These are phyloP conservation scores for Armadillidium nasatum DNA, from an alignment of 1,140 invertebrate species.

Conservation along the genomic window DNA sequence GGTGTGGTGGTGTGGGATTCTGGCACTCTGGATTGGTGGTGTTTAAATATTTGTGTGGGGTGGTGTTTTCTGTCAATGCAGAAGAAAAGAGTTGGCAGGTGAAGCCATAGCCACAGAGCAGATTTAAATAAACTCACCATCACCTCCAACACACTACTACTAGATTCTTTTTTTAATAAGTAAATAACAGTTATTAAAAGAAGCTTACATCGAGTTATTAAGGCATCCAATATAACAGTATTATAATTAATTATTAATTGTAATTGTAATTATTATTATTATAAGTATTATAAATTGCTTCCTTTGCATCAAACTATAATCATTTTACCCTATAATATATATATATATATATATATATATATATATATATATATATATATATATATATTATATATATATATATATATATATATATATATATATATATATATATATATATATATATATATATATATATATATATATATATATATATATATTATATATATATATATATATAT, in stretches of 20 bases:
- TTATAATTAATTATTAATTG: too few relatives aligned
- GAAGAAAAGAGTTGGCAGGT: conserved; percentile 40
- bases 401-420: conserved; percentile 12
- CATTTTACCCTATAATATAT: too few relatives aligned
- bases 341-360: too few relatives aligned
- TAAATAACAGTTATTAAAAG: conserved; percentile 26
- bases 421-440: conserved; percentile 16
- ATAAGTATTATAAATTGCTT: too few relatives aligned
- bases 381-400: conserved; percentile 13
- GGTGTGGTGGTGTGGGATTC: too few relatives aligned
- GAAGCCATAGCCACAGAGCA: conserved; percentile 41
- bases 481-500: conserved; percentile 23
- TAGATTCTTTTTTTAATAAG: conserved; percentile 38
- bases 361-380: neutral
- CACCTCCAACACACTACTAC: conserved; percentile 37
- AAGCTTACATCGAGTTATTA: neutral
- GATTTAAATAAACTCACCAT: conserved; percentile 39
- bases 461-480: conserved; percentile 25
- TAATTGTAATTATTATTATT: too few relatives aligned
- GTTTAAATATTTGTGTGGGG: conserved; percentile 17
- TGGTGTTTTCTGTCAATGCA: conserved; percentile 29
- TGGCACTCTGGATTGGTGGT: too few relatives aligned
- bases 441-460: conserved; percentile 26
- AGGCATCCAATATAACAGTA: too few relatives aligned
- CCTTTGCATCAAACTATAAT: too few relatives aligned